Conservation (phyloP, 2,797 vertebrate species). For the Falco cherrug region DNA sequence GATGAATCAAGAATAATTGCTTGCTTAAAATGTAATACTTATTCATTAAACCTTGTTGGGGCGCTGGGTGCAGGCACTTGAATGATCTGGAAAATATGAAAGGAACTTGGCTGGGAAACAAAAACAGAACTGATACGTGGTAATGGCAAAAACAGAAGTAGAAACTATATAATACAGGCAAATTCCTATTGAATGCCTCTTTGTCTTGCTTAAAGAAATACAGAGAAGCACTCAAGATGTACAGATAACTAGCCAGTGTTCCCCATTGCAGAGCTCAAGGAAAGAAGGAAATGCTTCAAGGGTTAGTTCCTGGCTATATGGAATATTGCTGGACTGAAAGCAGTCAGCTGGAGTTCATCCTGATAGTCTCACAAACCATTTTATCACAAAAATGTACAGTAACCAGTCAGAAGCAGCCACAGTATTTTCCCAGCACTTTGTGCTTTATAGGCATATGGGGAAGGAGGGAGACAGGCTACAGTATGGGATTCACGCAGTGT, state of each 20-base stretch:
- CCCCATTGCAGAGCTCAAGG: background rate
- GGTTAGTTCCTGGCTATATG: conserved; percentile 27
- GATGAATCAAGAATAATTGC: conserved; percentile 63
- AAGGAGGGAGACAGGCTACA: background rate
- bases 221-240: conserved; percentile 26
- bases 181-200: conserved; percentile 30
- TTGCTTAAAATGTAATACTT: conserved; percentile 68
- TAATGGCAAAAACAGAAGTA: conserved; percentile 73
- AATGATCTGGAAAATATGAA: conserved; percentile 76
- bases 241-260: conserved; percentile 17
- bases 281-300: conserved; percentile 38
- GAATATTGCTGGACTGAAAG: conserved; percentile 60
- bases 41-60: conserved; percentile 58
- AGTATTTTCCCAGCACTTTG: conserved; percentile 26
- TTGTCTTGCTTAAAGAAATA: conserved; percentile 54
- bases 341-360: conserved; percentile 56
- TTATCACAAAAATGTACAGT: conserved; percentile 41
- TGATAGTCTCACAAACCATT: conserved; percentile 10
- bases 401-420: conserved; percentile 21
- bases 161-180: conserved; percentile 51
- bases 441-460: background rate
- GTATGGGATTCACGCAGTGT: background rate
- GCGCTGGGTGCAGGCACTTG: conserved; percentile 59
- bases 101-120: conserved; percentile 62
- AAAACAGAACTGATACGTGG: conserved; percentile 47